phyloP scores from a whole-genome alignment of 2,888 invertebrate genomes.

The Onchidella celtica region DNA sequence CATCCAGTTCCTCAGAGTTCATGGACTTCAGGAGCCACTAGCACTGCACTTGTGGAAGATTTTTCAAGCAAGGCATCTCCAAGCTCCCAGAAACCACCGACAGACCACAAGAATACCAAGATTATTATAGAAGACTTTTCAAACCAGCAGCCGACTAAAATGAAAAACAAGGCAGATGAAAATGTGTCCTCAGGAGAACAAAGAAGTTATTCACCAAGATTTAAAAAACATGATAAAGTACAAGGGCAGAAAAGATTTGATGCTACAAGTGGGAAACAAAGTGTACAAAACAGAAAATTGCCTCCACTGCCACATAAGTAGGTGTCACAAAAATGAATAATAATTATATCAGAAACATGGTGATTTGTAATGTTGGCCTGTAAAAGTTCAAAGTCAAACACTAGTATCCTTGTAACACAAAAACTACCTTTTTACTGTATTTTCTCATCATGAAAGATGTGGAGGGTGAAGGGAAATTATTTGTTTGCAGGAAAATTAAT shows the following conservation, averaged over 20 bases:
- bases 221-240: neutral
- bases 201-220: no score
- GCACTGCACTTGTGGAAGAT: neutral
- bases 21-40: neutral
- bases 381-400: no score
- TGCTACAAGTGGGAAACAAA: neutral
- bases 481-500: no score
- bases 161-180: neutral
- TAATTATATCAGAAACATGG: no score
- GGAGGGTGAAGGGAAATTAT: no score
- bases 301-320: neutral
- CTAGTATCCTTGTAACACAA: no score
- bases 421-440: no score
- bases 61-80: neutral
- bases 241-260: neutral
- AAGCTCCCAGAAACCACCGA: neutral
- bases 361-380: no score
- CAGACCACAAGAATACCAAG: neutral
- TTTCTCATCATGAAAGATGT: no score
- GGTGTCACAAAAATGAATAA: no score
- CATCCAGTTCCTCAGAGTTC: neutral
- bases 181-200: neutral
- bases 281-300: constrained; percentile 4
- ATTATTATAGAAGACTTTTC: neutral
- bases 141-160: neutral